Base-by-base conservation (phyloP, 2,797 vertebrate genomes). In the Enteromius unitaeniatus region DNA sequence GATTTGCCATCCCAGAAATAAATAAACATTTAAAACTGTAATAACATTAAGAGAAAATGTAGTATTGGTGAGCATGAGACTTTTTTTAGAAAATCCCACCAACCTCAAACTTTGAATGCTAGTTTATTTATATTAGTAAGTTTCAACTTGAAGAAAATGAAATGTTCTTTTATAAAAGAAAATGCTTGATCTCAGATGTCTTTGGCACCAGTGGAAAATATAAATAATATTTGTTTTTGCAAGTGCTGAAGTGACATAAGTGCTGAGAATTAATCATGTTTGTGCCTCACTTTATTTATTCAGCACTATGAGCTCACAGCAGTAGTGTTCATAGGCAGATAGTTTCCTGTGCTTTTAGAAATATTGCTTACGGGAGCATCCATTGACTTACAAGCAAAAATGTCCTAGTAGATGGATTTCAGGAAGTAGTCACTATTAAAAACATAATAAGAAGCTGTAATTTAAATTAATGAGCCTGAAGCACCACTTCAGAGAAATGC, bases 401-500 rank as follows among this genome's bases (percentile, higher is more conserved):
- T 67, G 31, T 67, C 64, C 1, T 11, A 31, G 15, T 6, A 47
- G 58, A 64, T 45, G 7, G 15, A 47, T 64, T 45, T 78, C 14
- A 23, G 28, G 21, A 28, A 17, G n/a, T 21, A 49, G 26, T 34
- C 28, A 15, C 26, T 49, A 23, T 81, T 7, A 37, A 73, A 21
- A 55, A 55, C 23, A 28, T 21, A 28, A 28, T 28, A 28, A 28
- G 1, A 28, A 28, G 14, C 34, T 31, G 51, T 31, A 45, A 15
- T 10, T 68, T n/a, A 60, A 58, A 70, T 76, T 0, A 69, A 26
- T 19, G 17, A 65, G 60, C 42, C 26, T 64, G 60, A 78, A 65
- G 60, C 76, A 34, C 42, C 17, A 78, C 34, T 78, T 31, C 76
- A 64, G 60, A 49, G 60, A 78, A 78, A 23, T 70, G 34, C 67